A percentile compares a stretch with the other conserved stretches of the same genome.
Conservation (phyloP, 1,140 invertebrate species). For the Grapholita molesta region DNA sequence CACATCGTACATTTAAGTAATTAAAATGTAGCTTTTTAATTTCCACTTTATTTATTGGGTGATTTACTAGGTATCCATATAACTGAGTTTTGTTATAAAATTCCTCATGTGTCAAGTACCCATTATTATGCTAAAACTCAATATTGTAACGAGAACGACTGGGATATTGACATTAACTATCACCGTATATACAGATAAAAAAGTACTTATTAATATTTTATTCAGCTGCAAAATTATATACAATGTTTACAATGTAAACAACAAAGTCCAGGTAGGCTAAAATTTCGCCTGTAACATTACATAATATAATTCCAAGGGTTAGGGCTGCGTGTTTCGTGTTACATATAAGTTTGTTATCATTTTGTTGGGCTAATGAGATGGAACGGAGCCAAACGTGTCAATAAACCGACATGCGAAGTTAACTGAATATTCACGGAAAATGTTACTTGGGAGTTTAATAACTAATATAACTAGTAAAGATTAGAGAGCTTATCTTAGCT, state of each 20-base stretch:
- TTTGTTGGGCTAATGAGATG: constrained; percentile 30
- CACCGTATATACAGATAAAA: neutral
- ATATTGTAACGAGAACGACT: too few relatives aligned
- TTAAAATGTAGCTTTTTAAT: too few relatives aligned
- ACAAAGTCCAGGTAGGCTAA: neutral
- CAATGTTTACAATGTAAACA: neutral
- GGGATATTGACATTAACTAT: too few relatives aligned
- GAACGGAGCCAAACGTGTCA: constrained; percentile 30
- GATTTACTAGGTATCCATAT: too few relatives aligned
- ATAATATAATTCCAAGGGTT: neutral
- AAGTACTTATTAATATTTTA: neutral
- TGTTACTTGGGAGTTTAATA: neutral
- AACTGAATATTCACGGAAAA: neutral
- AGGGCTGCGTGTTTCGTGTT: neutral
- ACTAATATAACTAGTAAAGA: too few relatives aligned
- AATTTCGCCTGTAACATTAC: neutral
- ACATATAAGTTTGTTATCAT: neutral
- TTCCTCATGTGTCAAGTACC: too few relatives aligned
- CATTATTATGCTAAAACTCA: too few relatives aligned
- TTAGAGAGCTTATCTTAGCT: too few relatives aligned
- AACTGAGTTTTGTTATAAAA: too few relatives aligned
- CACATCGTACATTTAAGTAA: too few relatives aligned
- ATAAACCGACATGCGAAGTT: neutral
- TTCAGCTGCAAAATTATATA: neutral
- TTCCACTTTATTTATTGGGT: too few relatives aligned